Evolutionary conservation across 2,113 vertebrate genomes (phyloP).

Genomic region (Erinaceus europaeus): DNA sequence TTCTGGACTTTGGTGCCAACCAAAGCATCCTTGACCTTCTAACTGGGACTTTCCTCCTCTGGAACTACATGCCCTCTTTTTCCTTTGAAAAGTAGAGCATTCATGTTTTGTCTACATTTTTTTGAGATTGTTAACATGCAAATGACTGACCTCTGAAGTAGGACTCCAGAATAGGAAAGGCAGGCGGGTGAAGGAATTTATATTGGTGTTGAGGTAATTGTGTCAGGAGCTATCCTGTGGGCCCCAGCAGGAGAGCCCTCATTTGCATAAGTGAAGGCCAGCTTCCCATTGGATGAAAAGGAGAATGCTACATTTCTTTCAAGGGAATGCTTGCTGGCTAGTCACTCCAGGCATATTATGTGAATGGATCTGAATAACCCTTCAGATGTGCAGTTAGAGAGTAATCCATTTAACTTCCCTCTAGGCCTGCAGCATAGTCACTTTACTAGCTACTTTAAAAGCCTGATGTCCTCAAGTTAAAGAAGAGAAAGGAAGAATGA

Average conservation of each 20-base stretch:
- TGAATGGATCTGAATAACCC: slow-evolving; percentile 36
- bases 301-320: slow-evolving; percentile 13
- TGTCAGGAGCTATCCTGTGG: slow-evolving; percentile 30
- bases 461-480: slow-evolving; percentile 4
- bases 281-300: neutral
- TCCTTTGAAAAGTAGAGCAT: slow-evolving; percentile 38
- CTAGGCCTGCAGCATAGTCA: neutral
- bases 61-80: neutral
- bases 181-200: neutral
- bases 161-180: slow-evolving; percentile 34
- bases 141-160: slow-evolving; percentile 66
- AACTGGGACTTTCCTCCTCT: neutral
- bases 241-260: neutral
- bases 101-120: slow-evolving; percentile 54
- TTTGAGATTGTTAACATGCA: slow-evolving; percentile 62
- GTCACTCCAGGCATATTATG: slow-evolving; percentile 43
- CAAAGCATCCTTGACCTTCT: slow-evolving; percentile 61
- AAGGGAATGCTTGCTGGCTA: neutral
- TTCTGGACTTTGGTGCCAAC: slow-evolving; percentile 41
- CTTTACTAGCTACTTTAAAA: slow-evolving; percentile 30
- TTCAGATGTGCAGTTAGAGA: neutral
- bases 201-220: slow-evolving; percentile 57
- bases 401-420: slow-evolving; percentile 30
- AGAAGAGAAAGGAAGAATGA: neutral
- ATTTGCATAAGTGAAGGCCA: slow-evolving; percentile 42